phyloP scores from a whole-genome alignment of 2,113 vertebrate species.

The Solea solea region DNA sequence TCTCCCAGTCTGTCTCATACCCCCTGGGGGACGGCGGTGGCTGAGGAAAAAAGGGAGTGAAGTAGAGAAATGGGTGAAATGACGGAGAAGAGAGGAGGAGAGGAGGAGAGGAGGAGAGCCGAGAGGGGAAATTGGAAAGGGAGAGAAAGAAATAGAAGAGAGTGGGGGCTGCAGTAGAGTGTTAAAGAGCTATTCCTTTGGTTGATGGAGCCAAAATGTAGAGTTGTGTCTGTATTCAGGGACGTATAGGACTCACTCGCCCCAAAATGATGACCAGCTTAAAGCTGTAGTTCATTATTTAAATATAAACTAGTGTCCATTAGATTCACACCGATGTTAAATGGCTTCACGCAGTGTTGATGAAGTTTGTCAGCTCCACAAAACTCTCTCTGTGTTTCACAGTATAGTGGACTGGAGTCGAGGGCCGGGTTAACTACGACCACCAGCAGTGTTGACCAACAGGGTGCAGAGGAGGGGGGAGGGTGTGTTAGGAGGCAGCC shows the following conservation, averaged over 20 bases:
- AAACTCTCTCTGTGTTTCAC: no score
- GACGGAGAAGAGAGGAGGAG: conserved; percentile 52
- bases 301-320: no score
- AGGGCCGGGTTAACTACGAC: no score
- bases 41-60: conserved; percentile 59
- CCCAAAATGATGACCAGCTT: not conserved
- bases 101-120: conserved; percentile 48
- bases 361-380: no score
- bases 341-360: no score
- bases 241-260: conserved; percentile 4
- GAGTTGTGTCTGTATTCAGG: not conserved
- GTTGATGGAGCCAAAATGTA: conserved; percentile 42
- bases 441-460: no score
- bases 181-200: conserved; percentile 31
- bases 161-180: conserved; percentile 29
- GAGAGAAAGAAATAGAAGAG: conserved; percentile 34
- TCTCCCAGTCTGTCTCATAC: conserved; percentile 61
- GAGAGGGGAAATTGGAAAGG: conserved; percentile 57
- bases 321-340: no score
- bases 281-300: not conserved
- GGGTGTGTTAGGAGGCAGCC: no score
- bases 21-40: conserved; percentile 66
- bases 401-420: no score
- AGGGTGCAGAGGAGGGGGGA: no score
- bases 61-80: conserved; percentile 51